Evolutionary conservation across 2,888 invertebrate genomes (phyloP).

Genomic region (Linyphia triangularis): DNA sequence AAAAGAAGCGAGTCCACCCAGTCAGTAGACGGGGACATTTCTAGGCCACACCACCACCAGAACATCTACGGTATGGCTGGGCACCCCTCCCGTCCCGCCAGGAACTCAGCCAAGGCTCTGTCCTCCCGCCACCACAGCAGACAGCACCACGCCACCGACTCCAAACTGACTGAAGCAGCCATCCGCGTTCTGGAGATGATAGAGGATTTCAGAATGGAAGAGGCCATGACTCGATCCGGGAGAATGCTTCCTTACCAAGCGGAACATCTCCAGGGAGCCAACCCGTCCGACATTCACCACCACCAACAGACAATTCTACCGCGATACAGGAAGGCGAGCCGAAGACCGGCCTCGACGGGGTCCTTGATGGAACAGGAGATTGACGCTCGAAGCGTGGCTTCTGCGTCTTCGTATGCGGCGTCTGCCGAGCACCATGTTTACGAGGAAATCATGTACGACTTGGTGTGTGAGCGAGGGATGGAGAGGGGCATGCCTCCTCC

Average conservation of each 20-base stretch:
- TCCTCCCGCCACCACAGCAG: slow-evolving; percentile 22
- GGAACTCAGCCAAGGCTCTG: slow-evolving; percentile 16
- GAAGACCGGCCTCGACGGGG: slow-evolving; percentile 65
- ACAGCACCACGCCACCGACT: slow-evolving; percentile 69
- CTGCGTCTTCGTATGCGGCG: slow-evolving; percentile 53
- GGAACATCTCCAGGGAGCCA: slow-evolving; percentile 12
- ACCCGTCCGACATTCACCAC: slow-evolving; percentile 52
- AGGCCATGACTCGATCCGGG: slow-evolving; percentile 50
- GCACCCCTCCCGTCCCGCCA: neutral
- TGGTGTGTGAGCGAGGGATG: slow-evolving; percentile 39
- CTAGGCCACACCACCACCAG: slow-evolving; percentile 21
- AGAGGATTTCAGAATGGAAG: slow-evolving; percentile 77
- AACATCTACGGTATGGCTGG: slow-evolving; percentile 4
- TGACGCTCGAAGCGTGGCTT: slow-evolving; percentile 53
- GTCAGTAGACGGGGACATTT: slow-evolving; percentile 33
- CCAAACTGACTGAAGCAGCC: slow-evolving; percentile 78
- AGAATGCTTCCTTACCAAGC: slow-evolving; percentile 14
- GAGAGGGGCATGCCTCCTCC: slow-evolving; percentile 76
- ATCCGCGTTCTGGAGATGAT: slow-evolving; percentile 79
- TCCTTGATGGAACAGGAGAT: slow-evolving; percentile 67
- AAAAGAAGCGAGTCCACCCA: slow-evolving; percentile 53
- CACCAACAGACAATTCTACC: slow-evolving; percentile 41
- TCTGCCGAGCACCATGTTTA: slow-evolving; percentile 79
- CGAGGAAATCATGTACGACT: slow-evolving; percentile 79
- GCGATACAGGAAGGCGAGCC: slow-evolving; percentile 27